Evolutionary conservation across 2,113 vertebrate species (phyloP).

Genomic region (Ophthalmolycus amberensis): DNA sequence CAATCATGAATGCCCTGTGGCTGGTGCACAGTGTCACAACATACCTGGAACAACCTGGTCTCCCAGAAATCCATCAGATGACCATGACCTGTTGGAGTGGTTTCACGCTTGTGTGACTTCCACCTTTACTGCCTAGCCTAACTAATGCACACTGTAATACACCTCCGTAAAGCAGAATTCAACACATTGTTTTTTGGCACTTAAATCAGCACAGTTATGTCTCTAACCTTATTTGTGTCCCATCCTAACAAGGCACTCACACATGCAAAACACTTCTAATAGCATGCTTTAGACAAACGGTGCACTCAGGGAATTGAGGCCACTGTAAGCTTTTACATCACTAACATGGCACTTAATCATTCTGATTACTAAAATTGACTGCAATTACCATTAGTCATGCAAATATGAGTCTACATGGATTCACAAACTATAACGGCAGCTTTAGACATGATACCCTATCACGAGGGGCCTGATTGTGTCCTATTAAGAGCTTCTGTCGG

Average conservation of each 20-base stretch:
- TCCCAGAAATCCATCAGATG: too few relatives aligned
- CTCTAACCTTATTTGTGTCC: background rate
- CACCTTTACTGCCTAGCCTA: background rate
- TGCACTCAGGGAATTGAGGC: background rate
- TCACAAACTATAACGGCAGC: background rate
- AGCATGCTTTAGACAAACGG: background rate
- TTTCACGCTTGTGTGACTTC: background rate
- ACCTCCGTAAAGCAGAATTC: background rate
- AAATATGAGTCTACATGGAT: background rate
- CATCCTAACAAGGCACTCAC: background rate
- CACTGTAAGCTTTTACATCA: background rate
- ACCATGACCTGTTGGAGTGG: background rate
- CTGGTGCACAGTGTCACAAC: background rate
- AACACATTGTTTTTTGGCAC: background rate
- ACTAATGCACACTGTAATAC: background rate
- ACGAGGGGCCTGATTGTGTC: background rate
- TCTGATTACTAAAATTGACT: background rate
- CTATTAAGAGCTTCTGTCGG: slow-evolving; percentile 14
- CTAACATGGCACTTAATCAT: background rate
- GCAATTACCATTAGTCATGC: background rate
- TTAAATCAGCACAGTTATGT: background rate
- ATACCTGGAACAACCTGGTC: too few relatives aligned
- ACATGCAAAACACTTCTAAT: background rate
- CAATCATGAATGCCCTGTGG: background rate
- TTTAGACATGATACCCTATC: background rate